Conservation (phyloP, 1,140 invertebrate species). For the Dendrolimus punctatus region DNA sequence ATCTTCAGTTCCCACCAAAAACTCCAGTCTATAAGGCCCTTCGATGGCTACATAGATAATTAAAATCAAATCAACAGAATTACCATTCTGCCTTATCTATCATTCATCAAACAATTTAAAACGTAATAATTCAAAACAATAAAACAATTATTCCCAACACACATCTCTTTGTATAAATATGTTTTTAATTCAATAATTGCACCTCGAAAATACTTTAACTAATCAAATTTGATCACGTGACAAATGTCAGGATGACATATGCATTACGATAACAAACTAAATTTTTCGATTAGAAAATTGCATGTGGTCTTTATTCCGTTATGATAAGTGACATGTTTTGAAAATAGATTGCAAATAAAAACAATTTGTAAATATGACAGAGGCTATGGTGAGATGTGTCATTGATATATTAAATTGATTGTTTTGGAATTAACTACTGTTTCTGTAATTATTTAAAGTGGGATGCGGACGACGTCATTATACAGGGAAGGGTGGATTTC, state of each 20-base stretch:
- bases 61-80: background rate
- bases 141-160: conserved; percentile 19
- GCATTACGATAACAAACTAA: conserved; percentile 13
- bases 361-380: conserved; percentile 4
- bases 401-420: conserved; percentile 35
- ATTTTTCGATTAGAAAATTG: background rate
- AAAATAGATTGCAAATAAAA: background rate
- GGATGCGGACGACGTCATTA: conserved; percentile 1
- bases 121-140: conserved; percentile 17
- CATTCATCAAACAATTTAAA: conserved; percentile 13
- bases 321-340: background rate
- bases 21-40: no score
- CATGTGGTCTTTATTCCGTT: background rate
- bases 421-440: conserved; percentile 21
- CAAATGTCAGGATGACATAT: conserved; percentile 55
- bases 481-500: background rate
- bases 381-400: conserved; percentile 18
- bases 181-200: conserved; percentile 66
- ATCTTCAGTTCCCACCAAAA: no score
- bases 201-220: conserved; percentile 13
- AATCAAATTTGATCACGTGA: conserved; percentile 59
- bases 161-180: conserved; percentile 49
- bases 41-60: no score
- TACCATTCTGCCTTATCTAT: conserved; percentile 4
- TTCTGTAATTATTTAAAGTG: conserved; percentile 14